These are phyloP conservation scores for Eulemur rubriventer DNA, from an alignment of 2,797 vertebrate genomes.

Conservation along the genomic window DNA sequence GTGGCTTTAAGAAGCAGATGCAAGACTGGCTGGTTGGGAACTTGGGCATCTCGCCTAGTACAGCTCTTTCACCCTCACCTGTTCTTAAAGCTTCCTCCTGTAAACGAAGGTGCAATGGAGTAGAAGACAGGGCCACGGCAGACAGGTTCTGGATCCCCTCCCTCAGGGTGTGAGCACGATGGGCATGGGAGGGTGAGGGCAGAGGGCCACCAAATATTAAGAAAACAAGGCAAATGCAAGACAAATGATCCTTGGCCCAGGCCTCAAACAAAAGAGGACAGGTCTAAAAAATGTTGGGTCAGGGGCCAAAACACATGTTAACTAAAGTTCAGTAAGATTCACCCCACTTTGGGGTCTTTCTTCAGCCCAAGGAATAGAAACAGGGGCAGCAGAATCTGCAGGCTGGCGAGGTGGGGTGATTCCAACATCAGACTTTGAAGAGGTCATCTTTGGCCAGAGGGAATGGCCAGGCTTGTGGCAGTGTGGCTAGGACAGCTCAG, in stretches of 20 bases:
- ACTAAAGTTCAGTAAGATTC: background rate
- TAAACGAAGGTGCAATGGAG: background rate
- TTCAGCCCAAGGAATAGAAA: background rate
- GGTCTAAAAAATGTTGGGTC: background rate
- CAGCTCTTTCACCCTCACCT: background rate
- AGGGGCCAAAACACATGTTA: background rate
- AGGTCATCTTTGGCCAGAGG: background rate
- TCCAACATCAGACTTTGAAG: background rate
- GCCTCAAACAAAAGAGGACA: background rate
- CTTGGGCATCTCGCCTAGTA: background rate
- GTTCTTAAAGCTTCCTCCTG: background rate
- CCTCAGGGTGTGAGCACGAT: background rate
- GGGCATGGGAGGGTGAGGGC: background rate
- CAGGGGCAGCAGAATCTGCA: background rate
- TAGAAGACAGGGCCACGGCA: background rate
- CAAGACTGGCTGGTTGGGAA: background rate
- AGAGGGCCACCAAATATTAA: background rate
- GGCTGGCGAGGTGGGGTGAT: fast-evolving
- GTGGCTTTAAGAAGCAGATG: background rate
- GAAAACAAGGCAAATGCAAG: background rate
- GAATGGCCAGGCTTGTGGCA: background rate
- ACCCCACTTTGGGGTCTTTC: background rate
- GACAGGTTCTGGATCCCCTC: background rate
- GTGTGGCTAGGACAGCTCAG: background rate
- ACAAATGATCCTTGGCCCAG: background rate